Conservation (phyloP, 2,113 vertebrate species). For the Motacilla tschutschensis region DNA sequence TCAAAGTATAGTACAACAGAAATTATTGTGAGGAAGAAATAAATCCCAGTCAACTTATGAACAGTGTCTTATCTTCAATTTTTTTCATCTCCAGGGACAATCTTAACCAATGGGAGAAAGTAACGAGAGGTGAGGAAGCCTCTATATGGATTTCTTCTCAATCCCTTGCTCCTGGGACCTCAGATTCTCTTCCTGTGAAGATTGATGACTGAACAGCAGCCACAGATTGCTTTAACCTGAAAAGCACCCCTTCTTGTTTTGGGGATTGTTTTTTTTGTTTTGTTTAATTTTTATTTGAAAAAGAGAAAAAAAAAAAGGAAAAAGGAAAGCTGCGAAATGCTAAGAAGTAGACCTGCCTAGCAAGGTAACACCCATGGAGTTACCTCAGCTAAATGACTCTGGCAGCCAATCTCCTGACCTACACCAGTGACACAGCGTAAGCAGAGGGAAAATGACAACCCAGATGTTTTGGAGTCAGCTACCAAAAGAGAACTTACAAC, state of each 20-base stretch:
- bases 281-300: background rate
- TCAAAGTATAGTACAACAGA: background rate
- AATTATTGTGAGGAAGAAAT: background rate
- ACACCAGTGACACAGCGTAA: background rate
- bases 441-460: background rate
- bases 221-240: background rate
- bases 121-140: conserved; percentile 86
- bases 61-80: background rate
- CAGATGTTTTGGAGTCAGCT: conserved; percentile 5
- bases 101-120: conserved; percentile 92
- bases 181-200: conserved; percentile 81
- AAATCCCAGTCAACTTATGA: background rate
- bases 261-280: conserved; percentile 6
- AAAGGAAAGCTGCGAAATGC: conserved; percentile 41
- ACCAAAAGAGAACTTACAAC: conserved; percentile 45
- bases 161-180: conserved; percentile 51
- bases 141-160: conserved; percentile 69
- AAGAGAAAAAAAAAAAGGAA: background rate
- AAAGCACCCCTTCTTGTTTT: conserved; percentile 12
- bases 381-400: background rate
- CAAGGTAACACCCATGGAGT: background rate
- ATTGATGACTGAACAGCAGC: conserved; percentile 80
- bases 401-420: conserved; percentile 33
- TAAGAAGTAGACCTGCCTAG: background rate
- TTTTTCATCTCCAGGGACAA: conserved; percentile 81